Percentiles rank a stretch among this genome's conserved stretches.
Evolutionary conservation across 2,113 vertebrate species (phyloP).

Genomic region (Lampris incognitus): DNA sequence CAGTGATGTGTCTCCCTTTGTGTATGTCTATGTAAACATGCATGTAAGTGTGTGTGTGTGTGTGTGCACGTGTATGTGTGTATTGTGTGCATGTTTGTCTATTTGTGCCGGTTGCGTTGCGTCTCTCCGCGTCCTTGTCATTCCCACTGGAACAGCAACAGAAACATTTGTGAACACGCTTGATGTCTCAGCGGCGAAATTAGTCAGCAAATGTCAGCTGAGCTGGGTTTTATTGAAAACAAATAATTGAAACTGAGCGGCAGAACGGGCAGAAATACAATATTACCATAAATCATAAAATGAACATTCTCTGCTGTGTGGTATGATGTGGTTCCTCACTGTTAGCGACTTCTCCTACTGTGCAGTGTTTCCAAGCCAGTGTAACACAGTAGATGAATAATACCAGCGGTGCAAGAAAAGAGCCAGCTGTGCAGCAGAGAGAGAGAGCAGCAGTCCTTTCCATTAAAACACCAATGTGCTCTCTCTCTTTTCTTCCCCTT

Average conservation of each 20-base stretch:
- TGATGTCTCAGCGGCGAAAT: conserved; percentile 63
- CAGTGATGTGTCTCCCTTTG: too few relatives aligned
- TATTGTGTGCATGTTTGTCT: background rate
- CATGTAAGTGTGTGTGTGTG: background rate
- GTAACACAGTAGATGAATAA: conserved; percentile 79
- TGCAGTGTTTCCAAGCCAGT: conserved; percentile 71
- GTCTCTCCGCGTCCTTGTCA: conserved; percentile 46
- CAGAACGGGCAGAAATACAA: conserved; percentile 58
- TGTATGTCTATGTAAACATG: too few relatives aligned
- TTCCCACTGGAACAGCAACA: conserved; percentile 64
- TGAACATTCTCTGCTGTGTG: conserved; percentile 62
- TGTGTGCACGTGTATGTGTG: conserved; percentile 5
- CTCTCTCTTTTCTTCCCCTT: conserved; percentile 54
- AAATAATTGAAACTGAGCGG: conserved; percentile 68
- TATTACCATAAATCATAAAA: conserved; percentile 74
- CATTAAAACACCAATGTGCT: conserved; percentile 44
- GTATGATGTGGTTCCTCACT: conserved; percentile 63
- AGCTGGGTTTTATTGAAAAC: conserved; percentile 68
- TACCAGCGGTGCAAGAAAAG: conserved; percentile 68
- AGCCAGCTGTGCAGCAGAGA: conserved; percentile 72
- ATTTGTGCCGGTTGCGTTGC: conserved; percentile 15
- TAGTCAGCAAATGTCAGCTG: conserved; percentile 48
- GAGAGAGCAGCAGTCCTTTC: conserved; percentile 54
- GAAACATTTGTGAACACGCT: conserved; percentile 51
- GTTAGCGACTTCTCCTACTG: conserved; percentile 74